phyloP scores from a whole-genome alignment of 2,888 invertebrate species.

The Caenorhabditis zanzibari region DNA sequence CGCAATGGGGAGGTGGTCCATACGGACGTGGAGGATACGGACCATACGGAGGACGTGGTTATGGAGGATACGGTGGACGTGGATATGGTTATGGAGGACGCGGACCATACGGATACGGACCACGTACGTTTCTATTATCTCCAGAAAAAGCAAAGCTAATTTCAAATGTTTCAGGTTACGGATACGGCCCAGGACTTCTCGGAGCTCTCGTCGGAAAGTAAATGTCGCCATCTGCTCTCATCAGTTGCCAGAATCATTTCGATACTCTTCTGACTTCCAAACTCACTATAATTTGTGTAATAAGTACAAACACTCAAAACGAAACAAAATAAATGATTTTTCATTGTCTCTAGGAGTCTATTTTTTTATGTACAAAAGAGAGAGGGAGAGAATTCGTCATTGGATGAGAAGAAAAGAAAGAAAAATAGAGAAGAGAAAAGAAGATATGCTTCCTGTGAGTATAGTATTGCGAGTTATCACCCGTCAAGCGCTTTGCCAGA shows the following conservation, averaged over 20 bases:
- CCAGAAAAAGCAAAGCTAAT: background rate
- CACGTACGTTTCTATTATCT: slow-evolving; percentile 1
- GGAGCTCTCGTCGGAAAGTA: slow-evolving; percentile 52
- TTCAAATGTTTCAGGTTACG: slow-evolving; percentile 33
- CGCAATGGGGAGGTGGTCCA: slow-evolving; percentile 65
- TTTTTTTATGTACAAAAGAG: slow-evolving; percentile 39
- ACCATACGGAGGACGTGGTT: slow-evolving; percentile 46
- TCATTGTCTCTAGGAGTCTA: slow-evolving; percentile 50
- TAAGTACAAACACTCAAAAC: slow-evolving; percentile 35
- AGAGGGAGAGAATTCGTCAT: slow-evolving; percentile 5
- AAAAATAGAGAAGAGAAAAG: background rate
- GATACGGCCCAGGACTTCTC: slow-evolving; percentile 59
- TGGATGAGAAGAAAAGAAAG: slow-evolving; percentile 15
- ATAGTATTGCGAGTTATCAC: slow-evolving; percentile 39
- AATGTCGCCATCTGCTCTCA: background rate
- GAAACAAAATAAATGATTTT: slow-evolving; percentile 21
- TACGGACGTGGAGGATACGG: slow-evolving; percentile 56
- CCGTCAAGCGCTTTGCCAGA: slow-evolving; percentile 57
- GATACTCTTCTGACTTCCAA: slow-evolving; percentile 45
- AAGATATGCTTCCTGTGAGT: slow-evolving; percentile 37
- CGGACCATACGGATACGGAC: slow-evolving; percentile 57
- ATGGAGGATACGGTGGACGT: slow-evolving; percentile 53
- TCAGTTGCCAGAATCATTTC: slow-evolving; percentile 38
- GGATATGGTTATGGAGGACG: slow-evolving; percentile 61
- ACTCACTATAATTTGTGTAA: slow-evolving; percentile 41